Percentiles rank a stretch among this genome's conserved stretches.
phyloP scores from a whole-genome alignment of 2,113 vertebrate genomes.

The Anolis carolinensis region DNA sequence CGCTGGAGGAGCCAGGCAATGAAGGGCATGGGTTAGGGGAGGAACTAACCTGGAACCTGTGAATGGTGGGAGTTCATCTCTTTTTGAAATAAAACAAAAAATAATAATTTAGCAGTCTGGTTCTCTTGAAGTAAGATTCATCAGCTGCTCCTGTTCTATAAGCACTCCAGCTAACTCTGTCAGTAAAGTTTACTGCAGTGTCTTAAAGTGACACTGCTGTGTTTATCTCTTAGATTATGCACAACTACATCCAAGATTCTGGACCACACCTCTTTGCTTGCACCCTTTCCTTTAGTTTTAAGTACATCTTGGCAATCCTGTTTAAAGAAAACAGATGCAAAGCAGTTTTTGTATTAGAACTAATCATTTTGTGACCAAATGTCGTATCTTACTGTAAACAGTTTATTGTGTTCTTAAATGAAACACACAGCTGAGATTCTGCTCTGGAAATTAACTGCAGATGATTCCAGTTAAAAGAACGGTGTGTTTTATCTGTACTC shows the following conservation, averaged over 20 bases:
- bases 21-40: too few species aligned
- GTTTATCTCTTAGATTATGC: neutral
- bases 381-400: neutral
- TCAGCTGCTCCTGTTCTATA: too few species aligned
- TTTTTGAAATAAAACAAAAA: too few species aligned
- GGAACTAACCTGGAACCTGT: too few species aligned
- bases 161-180: neutral
- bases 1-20: too few species aligned
- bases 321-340: neutral
- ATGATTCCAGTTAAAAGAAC: slow-evolving; percentile 25
- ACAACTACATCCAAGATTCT: neutral
- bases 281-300: neutral
- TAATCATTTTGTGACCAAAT: neutral
- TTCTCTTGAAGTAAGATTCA: too few species aligned
- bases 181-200: neutral
- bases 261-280: neutral
- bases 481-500: slow-evolving; percentile 2
- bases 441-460: neutral
- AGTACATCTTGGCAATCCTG: rapidly evolving
- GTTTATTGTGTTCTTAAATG: neutral
- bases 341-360: neutral
- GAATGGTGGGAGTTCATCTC: too few species aligned
- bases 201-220: neutral
- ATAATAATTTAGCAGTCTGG: too few species aligned
- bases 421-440: neutral